Evolutionary conservation across 2,797 vertebrate genomes (phyloP).

Genomic region (Myripristis murdjan): DNA sequence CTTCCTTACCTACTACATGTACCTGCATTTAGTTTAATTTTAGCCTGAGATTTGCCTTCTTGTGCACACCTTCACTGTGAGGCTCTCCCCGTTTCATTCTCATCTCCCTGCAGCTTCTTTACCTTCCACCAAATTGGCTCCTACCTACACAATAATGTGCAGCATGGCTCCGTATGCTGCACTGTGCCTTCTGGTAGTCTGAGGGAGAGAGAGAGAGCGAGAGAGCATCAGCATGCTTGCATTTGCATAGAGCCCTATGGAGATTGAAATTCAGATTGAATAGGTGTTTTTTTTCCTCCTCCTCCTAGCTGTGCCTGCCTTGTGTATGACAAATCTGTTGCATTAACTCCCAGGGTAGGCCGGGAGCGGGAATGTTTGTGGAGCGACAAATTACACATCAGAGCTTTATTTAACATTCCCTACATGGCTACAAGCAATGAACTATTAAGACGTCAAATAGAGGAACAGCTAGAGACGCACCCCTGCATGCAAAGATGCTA

Average conservation of each 20-base stretch:
- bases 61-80: slow-evolving; percentile 53
- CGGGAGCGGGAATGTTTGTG: slow-evolving; percentile 79
- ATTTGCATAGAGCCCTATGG: slow-evolving; percentile 79
- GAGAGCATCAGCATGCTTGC: slow-evolving; percentile 64
- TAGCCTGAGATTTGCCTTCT: slow-evolving; percentile 34
- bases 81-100: slow-evolving; percentile 30
- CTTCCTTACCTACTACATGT: slow-evolving; percentile 57
- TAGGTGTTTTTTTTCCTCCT: slow-evolving; percentile 66
- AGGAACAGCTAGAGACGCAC: slow-evolving; percentile 66
- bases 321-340: slow-evolving; percentile 83
- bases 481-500: slow-evolving; percentile 68
- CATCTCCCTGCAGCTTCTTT: slow-evolving; percentile 41
- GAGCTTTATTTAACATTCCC: slow-evolving; percentile 83
- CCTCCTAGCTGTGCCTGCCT: slow-evolving; percentile 72
- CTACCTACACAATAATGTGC: slow-evolving; percentile 51
- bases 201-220: slow-evolving; percentile 57
- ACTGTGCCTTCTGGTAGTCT: slow-evolving; percentile 56
- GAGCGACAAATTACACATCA: slow-evolving; percentile 83
- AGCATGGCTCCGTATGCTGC: slow-evolving; percentile 52
- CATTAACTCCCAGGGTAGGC: slow-evolving; percentile 83
- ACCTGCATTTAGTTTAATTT: slow-evolving; percentile 59
- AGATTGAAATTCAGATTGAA: slow-evolving; percentile 84
- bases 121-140: slow-evolving; percentile 46
- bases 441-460: slow-evolving; percentile 81
- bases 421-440: slow-evolving; percentile 78